Evolutionary conservation across 2,888 invertebrate species (phyloP).

Genomic region (Dermolepida albohirtum): DNA sequence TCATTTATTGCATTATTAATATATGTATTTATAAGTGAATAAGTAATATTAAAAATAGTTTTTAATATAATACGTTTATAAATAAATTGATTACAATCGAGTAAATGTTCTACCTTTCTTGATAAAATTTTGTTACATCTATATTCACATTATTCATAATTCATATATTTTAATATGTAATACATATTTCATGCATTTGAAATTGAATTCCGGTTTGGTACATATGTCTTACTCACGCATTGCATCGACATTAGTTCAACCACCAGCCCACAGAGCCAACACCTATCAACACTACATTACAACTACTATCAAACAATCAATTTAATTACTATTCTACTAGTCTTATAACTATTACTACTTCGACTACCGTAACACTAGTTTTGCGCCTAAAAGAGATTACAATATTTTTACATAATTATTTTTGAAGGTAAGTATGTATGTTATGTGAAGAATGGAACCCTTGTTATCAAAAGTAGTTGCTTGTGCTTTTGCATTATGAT

Average conservation of each 20-base stretch:
- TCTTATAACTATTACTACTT: constrained; percentile 27
- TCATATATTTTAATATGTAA: too few species aligned
- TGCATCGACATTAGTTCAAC: constrained; percentile 18
- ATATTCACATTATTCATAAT: too few species aligned
- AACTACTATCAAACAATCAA: neutral
- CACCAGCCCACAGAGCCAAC: constrained; percentile 6
- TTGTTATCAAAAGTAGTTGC: constrained; percentile 6
- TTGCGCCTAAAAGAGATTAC: constrained; percentile 11
- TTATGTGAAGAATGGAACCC: constrained; percentile 3
- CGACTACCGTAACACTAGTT: constrained; percentile 26
- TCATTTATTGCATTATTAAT: too few species aligned
- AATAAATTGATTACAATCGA: too few species aligned
- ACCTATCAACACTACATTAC: neutral
- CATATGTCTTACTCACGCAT: constrained; percentile 21
- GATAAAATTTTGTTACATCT: too few species aligned
- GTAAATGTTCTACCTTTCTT: too few species aligned
- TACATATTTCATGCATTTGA: too few species aligned
- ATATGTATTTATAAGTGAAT: too few species aligned
- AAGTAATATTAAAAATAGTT: too few species aligned
- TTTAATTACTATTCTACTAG: constrained; percentile 2
- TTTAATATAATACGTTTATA: too few species aligned
- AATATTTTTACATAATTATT: constrained; percentile 14
- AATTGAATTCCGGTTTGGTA: neutral
- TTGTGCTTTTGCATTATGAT: constrained; percentile 21
- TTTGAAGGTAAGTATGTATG: constrained; percentile 15